These are phyloP conservation scores for Linurgus olivaceus DNA, from an alignment of 2,797 vertebrate species.

Conservation along the genomic window DNA sequence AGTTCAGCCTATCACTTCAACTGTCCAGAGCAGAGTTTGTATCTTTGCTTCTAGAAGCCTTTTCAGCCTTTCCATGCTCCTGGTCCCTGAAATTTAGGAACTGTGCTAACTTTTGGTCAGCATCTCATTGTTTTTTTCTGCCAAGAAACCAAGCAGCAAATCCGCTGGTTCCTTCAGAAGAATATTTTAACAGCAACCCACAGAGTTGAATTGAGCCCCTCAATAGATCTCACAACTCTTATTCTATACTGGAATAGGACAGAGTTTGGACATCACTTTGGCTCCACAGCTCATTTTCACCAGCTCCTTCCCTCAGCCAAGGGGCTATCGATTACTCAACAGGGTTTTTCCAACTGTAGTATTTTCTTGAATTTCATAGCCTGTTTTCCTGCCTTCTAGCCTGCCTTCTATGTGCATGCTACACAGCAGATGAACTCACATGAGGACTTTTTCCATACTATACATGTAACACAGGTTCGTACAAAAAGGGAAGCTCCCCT, in stretches of 20 bases:
- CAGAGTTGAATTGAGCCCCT: background rate
- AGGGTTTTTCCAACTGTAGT: background rate
- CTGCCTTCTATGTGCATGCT: background rate
- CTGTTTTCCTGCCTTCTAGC: background rate
- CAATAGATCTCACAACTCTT: background rate
- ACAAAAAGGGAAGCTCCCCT: background rate
- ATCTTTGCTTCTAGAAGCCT: background rate
- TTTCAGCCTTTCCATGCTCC: background rate
- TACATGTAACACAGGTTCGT: background rate
- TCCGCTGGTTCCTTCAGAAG: background rate
- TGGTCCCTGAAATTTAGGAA: background rate
- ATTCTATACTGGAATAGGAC: background rate
- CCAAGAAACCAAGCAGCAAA: background rate
- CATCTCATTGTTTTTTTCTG: background rate
- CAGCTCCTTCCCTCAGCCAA: background rate
- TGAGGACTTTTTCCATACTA: background rate
- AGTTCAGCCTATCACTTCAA: background rate
- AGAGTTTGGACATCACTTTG: background rate
- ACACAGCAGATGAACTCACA: background rate
- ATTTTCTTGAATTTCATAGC: background rate
- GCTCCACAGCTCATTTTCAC: background rate
- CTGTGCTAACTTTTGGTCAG: background rate
- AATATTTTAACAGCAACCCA: background rate
- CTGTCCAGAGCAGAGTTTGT: fast-evolving
- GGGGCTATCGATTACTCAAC: background rate